phyloP scores from a whole-genome alignment of 1,140 invertebrate species.

The Eurosta solidaginis region DNA sequence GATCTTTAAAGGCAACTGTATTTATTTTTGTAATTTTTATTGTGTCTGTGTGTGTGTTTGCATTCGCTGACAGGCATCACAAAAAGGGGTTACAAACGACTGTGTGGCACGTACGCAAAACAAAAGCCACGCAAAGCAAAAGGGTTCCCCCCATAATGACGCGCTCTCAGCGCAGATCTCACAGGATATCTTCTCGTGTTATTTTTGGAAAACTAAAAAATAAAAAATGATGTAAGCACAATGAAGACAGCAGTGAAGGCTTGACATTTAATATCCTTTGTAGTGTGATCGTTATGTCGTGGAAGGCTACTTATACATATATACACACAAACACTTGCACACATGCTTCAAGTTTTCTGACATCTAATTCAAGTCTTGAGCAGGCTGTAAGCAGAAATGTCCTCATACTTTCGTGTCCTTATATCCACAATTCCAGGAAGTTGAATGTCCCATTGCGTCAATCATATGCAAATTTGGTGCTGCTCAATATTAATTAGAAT shows the following conservation, averaged over 20 bases:
- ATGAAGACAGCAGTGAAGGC: conserved; percentile 5
- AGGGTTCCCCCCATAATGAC: background rate
- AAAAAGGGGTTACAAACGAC: background rate
- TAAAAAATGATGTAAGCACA: conserved; percentile 15
- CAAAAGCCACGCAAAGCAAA: background rate
- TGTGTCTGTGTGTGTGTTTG: too few species aligned
- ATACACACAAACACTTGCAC: background rate
- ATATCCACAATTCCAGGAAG: conserved; percentile 45
- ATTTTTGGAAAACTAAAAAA: too few species aligned
- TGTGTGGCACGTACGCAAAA: background rate
- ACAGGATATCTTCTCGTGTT: conserved; percentile 11
- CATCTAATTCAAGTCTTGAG: too few species aligned
- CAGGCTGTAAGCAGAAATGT: background rate
- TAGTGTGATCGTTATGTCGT: background rate
- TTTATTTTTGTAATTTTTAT: too few species aligned
- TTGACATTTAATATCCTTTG: conserved; percentile 30
- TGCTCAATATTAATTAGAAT: conserved; percentile 56
- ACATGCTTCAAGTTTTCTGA: too few species aligned
- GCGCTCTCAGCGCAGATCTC: background rate
- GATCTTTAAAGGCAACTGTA: background rate
- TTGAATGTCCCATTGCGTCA: conserved; percentile 56
- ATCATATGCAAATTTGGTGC: conserved; percentile 58
- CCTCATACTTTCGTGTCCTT: background rate
- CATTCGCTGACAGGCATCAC: background rate
- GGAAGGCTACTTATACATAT: background rate